Evolutionary conservation across 1,140 invertebrate genomes (phyloP).

Genomic region (Halictus rubicundus): DNA sequence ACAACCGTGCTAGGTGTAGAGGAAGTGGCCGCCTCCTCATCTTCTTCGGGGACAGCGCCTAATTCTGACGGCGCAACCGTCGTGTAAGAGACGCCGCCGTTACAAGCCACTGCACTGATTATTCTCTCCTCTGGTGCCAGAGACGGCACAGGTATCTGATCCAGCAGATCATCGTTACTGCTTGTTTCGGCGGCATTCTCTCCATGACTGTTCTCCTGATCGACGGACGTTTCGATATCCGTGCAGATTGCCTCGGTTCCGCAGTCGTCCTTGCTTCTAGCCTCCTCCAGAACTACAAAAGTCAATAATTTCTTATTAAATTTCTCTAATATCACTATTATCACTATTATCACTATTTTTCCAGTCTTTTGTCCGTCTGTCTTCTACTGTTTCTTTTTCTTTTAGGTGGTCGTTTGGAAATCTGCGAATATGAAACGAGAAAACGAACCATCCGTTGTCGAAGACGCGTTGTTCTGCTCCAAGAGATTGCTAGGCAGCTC

Average conservation of each 20-base stretch:
- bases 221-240: slow-evolving; percentile 50
- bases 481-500: slow-evolving; percentile 68
- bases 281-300: slow-evolving; percentile 56
- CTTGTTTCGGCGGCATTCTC: slow-evolving; percentile 54
- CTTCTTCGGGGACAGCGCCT: slow-evolving; percentile 85
- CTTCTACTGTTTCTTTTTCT: no score
- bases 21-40: slow-evolving; percentile 82
- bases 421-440: neutral
- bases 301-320: neutral
- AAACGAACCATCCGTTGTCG: slow-evolving; percentile 64
- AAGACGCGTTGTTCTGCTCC: slow-evolving; percentile 52
- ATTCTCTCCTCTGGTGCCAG: slow-evolving; percentile 68
- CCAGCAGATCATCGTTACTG: slow-evolving; percentile 63
- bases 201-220: slow-evolving; percentile 50
- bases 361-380: no score
- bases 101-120: slow-evolving; percentile 63
- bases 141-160: slow-evolving; percentile 68
- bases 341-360: no score
- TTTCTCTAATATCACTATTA: no score
- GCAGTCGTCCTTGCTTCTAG: slow-evolving; percentile 52
- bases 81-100: slow-evolving; percentile 63
- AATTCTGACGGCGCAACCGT: slow-evolving; percentile 72
- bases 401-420: no score
- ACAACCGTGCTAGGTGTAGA: slow-evolving; percentile 83
- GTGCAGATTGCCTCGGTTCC: slow-evolving; percentile 35